Percentiles rank a stretch among this genome's conserved stretches.
Evolutionary conservation across 2,113 vertebrate species (phyloP).

Genomic region (Acrocephalus kingi): DNA sequence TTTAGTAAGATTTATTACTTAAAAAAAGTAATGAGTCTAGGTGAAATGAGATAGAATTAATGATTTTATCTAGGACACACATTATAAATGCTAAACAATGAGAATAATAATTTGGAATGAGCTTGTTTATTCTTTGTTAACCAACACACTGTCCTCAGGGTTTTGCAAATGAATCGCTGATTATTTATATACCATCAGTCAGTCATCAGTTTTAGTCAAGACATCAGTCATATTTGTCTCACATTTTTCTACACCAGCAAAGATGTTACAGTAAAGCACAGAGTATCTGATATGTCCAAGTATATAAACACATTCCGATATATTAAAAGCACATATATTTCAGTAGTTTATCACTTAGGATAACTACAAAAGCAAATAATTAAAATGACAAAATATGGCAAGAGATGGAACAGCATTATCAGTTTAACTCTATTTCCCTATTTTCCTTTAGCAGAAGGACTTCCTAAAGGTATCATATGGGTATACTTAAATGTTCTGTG

Average conservation of each 20-base stretch:
- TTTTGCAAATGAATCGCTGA: conserved; percentile 39
- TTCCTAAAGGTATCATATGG: neutral
- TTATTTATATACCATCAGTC: conserved; percentile 59
- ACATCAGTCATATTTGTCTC: conserved; percentile 45
- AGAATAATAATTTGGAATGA: conserved; percentile 36
- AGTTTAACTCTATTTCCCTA: neutral
- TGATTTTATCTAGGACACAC: conserved; percentile 32
- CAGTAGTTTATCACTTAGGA: neutral
- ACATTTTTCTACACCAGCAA: conserved; percentile 16
- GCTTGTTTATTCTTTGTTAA: conserved; percentile 18
- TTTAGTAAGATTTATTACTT: neutral
- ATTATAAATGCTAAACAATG: conserved; percentile 39
- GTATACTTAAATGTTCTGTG: neutral
- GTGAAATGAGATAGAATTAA: conserved; percentile 49
- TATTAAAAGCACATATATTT: neutral
- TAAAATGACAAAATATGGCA: neutral
- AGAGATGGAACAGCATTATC: neutral
- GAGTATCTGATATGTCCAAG: neutral
- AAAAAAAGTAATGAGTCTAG: neutral
- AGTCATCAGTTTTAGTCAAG: conserved; percentile 55
- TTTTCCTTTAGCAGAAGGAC: neutral
- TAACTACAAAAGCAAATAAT: neutral
- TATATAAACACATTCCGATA: neutral
- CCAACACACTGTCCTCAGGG: conserved; percentile 48
- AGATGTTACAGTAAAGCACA: neutral